A percentile compares a stretch with the other conserved stretches of the same genome.
Evolutionary conservation across 2,888 invertebrate genomes (phyloP).

Genomic region (Thymelicus acteon): DNA sequence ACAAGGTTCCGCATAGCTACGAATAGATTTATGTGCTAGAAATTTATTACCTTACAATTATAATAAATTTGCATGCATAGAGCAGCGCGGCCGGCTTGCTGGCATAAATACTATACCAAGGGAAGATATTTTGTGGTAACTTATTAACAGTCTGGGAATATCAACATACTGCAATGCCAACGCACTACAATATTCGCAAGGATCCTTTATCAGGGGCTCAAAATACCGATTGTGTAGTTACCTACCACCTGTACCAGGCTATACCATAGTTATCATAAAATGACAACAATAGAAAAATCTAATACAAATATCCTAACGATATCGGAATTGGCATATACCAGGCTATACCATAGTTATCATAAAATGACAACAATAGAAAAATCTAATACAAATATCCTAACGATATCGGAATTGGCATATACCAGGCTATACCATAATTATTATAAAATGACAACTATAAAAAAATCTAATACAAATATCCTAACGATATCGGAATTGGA

Average conservation of each 20-base stretch:
- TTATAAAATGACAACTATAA: background rate
- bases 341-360: background rate
- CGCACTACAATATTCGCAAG: too few relatives aligned
- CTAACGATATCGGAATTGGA: slow-evolving; percentile 10
- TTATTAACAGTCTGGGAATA: too few relatives aligned
- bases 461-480: slow-evolving; percentile 10
- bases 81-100: background rate
- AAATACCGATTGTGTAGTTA: too few relatives aligned
- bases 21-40: slow-evolving; percentile 13
- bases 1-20: slow-evolving; percentile 26
- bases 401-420: slow-evolving; percentile 10
- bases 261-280: too few relatives aligned
- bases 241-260: background rate
- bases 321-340: too few relatives aligned
- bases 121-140: too few relatives aligned
- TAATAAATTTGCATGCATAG: slow-evolving; percentile 5
- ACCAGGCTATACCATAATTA: background rate
- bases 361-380: background rate
- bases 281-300: too few relatives aligned
- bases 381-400: slow-evolving; percentile 7
- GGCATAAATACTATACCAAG: too few relatives aligned
- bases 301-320: too few relatives aligned
- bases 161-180: too few relatives aligned
- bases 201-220: too few relatives aligned
- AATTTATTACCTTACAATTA: slow-evolving; percentile 9